phyloP scores from a whole-genome alignment of 2,797 vertebrate species.

The Hoplostethus mediterraneus region DNA sequence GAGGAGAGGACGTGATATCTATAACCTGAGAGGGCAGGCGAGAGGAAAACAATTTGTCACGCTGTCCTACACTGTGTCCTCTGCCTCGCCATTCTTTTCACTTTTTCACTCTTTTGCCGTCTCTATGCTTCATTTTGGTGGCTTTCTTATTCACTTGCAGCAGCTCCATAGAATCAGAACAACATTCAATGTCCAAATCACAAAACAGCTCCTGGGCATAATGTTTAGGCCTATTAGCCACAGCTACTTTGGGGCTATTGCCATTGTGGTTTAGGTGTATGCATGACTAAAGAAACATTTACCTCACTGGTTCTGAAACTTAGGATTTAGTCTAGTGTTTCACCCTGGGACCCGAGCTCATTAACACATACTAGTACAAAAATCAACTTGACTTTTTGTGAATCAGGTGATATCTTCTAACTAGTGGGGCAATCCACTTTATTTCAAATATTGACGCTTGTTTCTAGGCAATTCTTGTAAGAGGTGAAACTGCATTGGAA shows the following conservation, averaged over 20 bases:
- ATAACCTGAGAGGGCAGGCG: slow-evolving; percentile 33
- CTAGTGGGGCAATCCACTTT: no score
- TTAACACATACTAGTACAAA: no score
- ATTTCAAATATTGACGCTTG: no score
- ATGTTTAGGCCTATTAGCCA: neutral
- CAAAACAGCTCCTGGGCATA: neutral
- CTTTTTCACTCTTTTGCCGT: neutral
- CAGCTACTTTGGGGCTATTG: neutral
- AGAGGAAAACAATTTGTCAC: slow-evolving; percentile 49
- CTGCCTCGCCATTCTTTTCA: neutral
- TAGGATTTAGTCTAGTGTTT: no score
- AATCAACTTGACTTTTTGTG: no score
- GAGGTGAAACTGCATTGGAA: no score
- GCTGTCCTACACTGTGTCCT: slow-evolving; percentile 30
- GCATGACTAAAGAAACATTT: no score
- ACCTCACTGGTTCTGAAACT: no score
- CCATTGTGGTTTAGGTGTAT: neutral
- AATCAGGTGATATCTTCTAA: no score
- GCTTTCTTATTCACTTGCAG: slow-evolving; percentile 2
- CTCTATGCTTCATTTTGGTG: slow-evolving; percentile 1
- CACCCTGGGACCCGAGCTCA: no score
- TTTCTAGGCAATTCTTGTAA: no score
- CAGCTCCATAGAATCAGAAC: neutral
- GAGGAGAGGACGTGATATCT: slow-evolving; percentile 1
- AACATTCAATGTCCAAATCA: neutral